Evolutionary conservation across 1,140 invertebrate species (phyloP), one percentile per base, ranked within the genome.

Genomic region (Hetaerina americana): DNA sequence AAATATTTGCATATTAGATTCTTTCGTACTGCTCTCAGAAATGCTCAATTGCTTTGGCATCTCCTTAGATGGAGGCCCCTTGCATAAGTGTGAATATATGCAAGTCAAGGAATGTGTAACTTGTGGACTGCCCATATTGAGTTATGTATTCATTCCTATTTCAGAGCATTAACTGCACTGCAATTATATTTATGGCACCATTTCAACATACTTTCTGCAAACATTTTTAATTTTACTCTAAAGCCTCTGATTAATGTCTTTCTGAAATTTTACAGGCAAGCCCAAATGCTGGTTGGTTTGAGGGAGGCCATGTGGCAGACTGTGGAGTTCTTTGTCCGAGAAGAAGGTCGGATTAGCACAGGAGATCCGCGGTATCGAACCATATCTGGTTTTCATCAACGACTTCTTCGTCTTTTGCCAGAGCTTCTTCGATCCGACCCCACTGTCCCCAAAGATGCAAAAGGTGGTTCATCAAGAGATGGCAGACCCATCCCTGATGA

Each of bases 281-380:
- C 82, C 1, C 74, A 80, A 5, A n/a, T 77, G 0, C 72, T 88
- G 5, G 49, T 85, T 8, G 75, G 81, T 72, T 80, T 83, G 1
- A 80, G 84, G 27, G 78, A 82, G 71, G 79, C 82, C 73, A 75
- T 87, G 22, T 85, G 85, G 84, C 75, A 74, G 1, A 75, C 85
- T n/a, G 79, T 85, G 5, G 70, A 83, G 5, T 86, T 84, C 74
- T 81, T 83, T 74, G 80, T 86, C 24, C 78, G 84, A 68, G 82
- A 82, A 26, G 77, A 84, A 74, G 74, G 78, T 10, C 40, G 40
- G 3, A 57, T 10, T 3, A 69, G 26, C 28, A 27, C 22, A 26
- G n/a, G 26, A 69, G 26, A 26, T 26, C 26, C 15, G 25, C 26
- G 28, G 15, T 69, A 69, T 26, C 24, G 15, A 27, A 69, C 28